Base-by-base conservation (phyloP, 2,113 vertebrate genomes). In the Amblyopsis rosae region DNA sequence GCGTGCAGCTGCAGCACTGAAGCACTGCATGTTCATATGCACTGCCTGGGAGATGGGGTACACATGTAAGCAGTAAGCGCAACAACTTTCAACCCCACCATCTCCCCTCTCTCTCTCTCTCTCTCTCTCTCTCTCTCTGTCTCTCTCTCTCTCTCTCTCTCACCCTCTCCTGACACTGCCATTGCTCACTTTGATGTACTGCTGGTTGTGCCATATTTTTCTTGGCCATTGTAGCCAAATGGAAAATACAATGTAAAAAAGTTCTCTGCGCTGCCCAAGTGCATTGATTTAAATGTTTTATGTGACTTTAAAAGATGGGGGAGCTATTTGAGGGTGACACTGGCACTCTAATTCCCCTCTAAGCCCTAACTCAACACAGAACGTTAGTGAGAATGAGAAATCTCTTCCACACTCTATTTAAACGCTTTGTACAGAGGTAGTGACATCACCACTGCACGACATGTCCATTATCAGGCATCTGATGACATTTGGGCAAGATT, bases 151-250 rank as follows among this genome's bases (percentile, higher is more conserved):
- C 32, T 5, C 58, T 60, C 35, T 15, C 15, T 45, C 59, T n/a
- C n/a, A n/a, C 19, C 48, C 45, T 73, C 77, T 69, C 50, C 72
- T 62, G 71, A 59, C 74, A 69, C 69, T 75, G 65, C 75, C 74
- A 60, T 47, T 54, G 74, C 70, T 70, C 57, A 65, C 93, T 95
- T 95, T 95, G 94, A 96, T 93, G 93, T 93, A 72, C 68, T 83
- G 87, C 65, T 86, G 87, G 86, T 92, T 90, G 89, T 92, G 92
- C 90, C 89, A 91, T 94, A 90, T 95, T 96, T 92, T 94, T 93
- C 87, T 96, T 96, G 94, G 95, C 94, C 49, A 63, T 89, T 77
- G 59, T 35, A 55, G 16, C 66, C 0, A 53, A 65, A 80, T 91
- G 93, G 94, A 94, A 95, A 95, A 93, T 92, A 76, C 92, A 94